These are phyloP conservation scores for Apomyelois bistriatella DNA, from an alignment of 2,888 invertebrate species.

Conservation along the genomic window DNA sequence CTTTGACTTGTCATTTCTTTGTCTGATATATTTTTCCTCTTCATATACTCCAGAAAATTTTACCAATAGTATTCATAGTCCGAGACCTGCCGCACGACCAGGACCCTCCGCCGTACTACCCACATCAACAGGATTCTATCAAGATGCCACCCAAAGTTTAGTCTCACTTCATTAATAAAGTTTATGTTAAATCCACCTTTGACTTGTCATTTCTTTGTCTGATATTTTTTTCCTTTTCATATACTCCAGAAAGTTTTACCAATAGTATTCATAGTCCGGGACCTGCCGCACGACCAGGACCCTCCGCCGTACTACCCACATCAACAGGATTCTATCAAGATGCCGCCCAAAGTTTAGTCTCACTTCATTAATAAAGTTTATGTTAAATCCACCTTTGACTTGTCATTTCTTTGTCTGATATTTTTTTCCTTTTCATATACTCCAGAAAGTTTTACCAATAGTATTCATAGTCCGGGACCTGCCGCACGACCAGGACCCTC, in stretches of 20 bases:
- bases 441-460: too few species aligned
- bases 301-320: slow-evolving; percentile 37
- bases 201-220: not conserved
- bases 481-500: slow-evolving; percentile 21
- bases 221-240: too few species aligned
- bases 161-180: slow-evolving; percentile 2
- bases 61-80: too few species aligned
- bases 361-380: not conserved
- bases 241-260: too few species aligned
- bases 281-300: slow-evolving; percentile 25
- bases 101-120: slow-evolving; percentile 36
- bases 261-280: too few species aligned
- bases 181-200: not conserved
- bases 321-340: slow-evolving; percentile 24
- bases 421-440: too few species aligned
- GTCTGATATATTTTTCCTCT: too few species aligned
- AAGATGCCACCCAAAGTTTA: slow-evolving; percentile 16
- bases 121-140: slow-evolving; percentile 38
- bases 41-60: too few species aligned
- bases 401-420: not conserved
- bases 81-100: slow-evolving; percentile 33
- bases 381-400: not conserved
- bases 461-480: slow-evolving; percentile 20
- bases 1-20: not conserved
- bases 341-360: slow-evolving; percentile 17